phyloP scores from a whole-genome alignment of 2,797 vertebrate species.

The Streptopelia turtur region DNA sequence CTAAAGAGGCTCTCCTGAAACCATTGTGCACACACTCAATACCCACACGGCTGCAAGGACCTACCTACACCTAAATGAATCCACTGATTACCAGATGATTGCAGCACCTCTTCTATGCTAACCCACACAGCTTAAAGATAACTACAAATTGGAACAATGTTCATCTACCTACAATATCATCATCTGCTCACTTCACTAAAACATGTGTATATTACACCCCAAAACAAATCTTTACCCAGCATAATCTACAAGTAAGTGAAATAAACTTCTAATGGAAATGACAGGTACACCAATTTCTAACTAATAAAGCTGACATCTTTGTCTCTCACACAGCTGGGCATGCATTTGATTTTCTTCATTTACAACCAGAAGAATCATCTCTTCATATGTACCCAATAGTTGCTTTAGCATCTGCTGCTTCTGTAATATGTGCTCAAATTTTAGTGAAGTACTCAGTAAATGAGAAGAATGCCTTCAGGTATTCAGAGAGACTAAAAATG shows the following conservation, averaged over 20 bases:
- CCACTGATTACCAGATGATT: not conserved
- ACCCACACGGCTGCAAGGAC: not conserved
- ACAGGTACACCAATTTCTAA: not conserved
- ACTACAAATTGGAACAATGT: not conserved
- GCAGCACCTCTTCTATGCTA: not conserved
- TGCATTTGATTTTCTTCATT: not conserved
- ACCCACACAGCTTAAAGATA: not conserved
- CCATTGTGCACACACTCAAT: not conserved
- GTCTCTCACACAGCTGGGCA: not conserved
- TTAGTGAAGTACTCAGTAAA: not conserved
- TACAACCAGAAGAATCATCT: not conserved
- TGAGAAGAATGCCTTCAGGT: not conserved
- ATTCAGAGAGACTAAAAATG: not conserved
- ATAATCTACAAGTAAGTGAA: not conserved
- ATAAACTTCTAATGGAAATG: not conserved
- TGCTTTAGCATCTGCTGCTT: not conserved
- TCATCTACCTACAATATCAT: not conserved
- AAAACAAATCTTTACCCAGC: not conserved
- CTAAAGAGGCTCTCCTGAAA: slow-evolving; percentile 9
- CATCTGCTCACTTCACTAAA: not conserved
- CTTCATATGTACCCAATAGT: not conserved
- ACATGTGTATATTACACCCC: not conserved
- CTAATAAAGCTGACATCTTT: not conserved
- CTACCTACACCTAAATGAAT: not conserved
- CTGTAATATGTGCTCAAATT: not conserved